Evolutionary conservation across 2,113 vertebrate species (phyloP).

Genomic region (Barbus barbus): DNA sequence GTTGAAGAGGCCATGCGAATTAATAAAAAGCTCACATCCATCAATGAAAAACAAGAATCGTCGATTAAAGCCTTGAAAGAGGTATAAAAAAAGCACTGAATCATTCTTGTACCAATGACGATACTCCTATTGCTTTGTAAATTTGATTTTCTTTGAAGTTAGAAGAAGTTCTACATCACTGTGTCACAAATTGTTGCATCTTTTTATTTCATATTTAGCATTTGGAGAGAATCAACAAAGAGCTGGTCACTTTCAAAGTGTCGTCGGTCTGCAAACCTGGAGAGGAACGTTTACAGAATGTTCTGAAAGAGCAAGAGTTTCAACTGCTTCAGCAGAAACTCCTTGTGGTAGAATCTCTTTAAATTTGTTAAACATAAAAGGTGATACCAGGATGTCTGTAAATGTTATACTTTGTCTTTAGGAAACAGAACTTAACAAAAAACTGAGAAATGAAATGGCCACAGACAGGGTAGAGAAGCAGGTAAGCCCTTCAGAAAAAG

Average conservation of each 20-base stretch:
- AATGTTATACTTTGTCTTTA: constrained; percentile 55
- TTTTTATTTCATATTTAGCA: constrained; percentile 75
- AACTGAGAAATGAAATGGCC: constrained; percentile 76
- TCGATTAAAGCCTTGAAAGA: constrained; percentile 81
- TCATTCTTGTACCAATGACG: not conserved
- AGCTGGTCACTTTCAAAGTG: constrained; percentile 85
- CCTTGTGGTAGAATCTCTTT: constrained; percentile 74
- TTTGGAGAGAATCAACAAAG: constrained; percentile 80
- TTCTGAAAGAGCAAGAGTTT: constrained; percentile 78
- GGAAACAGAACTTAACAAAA: constrained; percentile 84
- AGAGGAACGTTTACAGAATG: constrained; percentile 74
- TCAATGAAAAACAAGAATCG: constrained; percentile 82
- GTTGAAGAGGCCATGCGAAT: constrained; percentile 85
- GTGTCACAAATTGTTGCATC: not conserved
- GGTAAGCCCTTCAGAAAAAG: constrained; percentile 67
- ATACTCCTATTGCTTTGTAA: not conserved
- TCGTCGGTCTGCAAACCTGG: constrained; percentile 71
- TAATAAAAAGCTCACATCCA: constrained; percentile 80
- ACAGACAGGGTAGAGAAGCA: constrained; percentile 81
- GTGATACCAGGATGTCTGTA: not conserved
- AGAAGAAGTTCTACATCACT: not conserved
- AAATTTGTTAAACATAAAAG: not conserved
- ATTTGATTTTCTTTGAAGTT: not conserved
- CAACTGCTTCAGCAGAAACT: constrained; percentile 84
- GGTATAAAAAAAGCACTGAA: constrained; percentile 67